These are phyloP conservation scores for Macroteleia sp. DNA, from an alignment of 2,888 invertebrate genomes.

Conservation along the genomic window DNA sequence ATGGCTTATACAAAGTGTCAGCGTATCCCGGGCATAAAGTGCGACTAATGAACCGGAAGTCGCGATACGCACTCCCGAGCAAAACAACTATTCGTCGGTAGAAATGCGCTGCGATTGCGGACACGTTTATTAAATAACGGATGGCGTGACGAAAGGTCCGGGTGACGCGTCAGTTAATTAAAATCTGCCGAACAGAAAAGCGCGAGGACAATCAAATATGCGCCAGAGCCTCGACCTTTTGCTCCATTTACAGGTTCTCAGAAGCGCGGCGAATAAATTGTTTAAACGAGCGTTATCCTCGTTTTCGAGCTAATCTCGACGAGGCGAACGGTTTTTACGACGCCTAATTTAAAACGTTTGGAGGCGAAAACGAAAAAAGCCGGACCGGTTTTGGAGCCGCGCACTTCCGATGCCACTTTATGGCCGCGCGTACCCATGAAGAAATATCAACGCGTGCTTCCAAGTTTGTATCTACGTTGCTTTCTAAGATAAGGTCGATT, in stretches of 20 bases:
- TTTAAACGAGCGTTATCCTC: slow-evolving; percentile 30
- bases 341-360: slow-evolving; percentile 78
- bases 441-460: no score
- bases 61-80: slow-evolving; percentile 65
- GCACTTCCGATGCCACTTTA: slow-evolving; percentile 76
- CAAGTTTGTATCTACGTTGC: no score
- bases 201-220: slow-evolving; percentile 1
- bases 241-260: slow-evolving; percentile 41
- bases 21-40: slow-evolving; percentile 63
- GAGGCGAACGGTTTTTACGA: slow-evolving; percentile 70
- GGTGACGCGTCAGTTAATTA: slow-evolving; percentile 30
- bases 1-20: slow-evolving; percentile 29
- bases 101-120: slow-evolving; percentile 46
- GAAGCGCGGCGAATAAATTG: slow-evolving; percentile 41
- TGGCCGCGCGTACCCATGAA: no score
- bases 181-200: slow-evolving; percentile 32
- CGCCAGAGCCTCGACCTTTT: slow-evolving; percentile 24
- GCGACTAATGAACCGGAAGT: slow-evolving; percentile 73
- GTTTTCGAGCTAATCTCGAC: slow-evolving; percentile 40
- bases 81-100: slow-evolving; percentile 44
- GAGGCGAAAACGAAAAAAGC: slow-evolving; percentile 68
- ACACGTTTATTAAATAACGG: slow-evolving; percentile 15
- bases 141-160: slow-evolving; percentile 14
- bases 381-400: slow-evolving; percentile 75
- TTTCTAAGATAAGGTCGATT: no score